Evolutionary conservation across 2,797 vertebrate genomes (phyloP).

Genomic region (Numenius phaeopus): DNA sequence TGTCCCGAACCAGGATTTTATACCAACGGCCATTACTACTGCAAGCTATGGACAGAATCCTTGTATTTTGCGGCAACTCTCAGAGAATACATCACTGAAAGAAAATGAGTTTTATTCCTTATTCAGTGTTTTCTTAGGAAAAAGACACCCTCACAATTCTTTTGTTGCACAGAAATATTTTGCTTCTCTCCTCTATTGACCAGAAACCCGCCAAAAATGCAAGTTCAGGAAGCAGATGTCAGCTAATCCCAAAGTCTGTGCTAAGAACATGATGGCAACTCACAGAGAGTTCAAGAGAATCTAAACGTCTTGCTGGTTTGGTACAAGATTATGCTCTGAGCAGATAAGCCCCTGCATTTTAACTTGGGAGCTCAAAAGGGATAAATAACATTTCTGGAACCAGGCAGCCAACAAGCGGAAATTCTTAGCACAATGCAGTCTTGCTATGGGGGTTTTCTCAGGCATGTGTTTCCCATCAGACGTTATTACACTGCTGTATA

Average conservation of each 20-base stretch:
- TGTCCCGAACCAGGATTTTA: neutral
- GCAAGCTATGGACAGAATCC: neutral
- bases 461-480: constrained; percentile 10
- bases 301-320: constrained; percentile 30
- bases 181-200: neutral
- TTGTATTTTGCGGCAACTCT: neutral
- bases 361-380: constrained; percentile 46
- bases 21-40: neutral
- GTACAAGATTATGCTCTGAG: constrained; percentile 30
- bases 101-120: constrained; percentile 9
- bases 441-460: neutral
- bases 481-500: neutral
- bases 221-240: constrained; percentile 49
- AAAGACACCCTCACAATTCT: neutral
- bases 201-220: neutral
- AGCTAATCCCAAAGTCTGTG: constrained; percentile 44
- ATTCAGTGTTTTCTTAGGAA: neutral
- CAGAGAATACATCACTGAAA: constrained; percentile 1
- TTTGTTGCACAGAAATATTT: constrained; percentile 22
- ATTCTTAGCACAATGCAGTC: constrained; percentile 37
- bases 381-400: constrained; percentile 56
- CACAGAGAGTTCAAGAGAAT: constrained; percentile 10
- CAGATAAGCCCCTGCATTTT: constrained; percentile 55
- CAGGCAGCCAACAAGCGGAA: constrained; percentile 48
- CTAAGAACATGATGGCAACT: constrained; percentile 33